Conservation (phyloP, 2,888 invertebrate genomes). For the Eilema griseolum region DNA sequence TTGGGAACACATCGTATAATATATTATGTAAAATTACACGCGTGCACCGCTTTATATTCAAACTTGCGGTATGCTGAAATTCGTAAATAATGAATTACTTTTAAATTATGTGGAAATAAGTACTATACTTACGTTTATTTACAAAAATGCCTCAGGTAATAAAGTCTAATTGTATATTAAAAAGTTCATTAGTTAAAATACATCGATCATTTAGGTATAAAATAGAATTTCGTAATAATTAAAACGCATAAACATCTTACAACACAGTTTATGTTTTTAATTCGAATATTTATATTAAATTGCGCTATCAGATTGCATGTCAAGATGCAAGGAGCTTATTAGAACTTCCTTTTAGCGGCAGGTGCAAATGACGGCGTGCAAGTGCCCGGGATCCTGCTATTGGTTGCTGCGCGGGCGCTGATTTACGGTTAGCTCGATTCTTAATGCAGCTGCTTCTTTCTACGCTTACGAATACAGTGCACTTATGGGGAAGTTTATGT, state of each 20-base stretch:
- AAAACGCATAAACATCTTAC: background rate
- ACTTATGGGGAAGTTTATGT: conserved; percentile 71
- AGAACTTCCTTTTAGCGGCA: conserved; percentile 77
- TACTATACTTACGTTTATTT: background rate
- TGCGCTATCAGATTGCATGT: conserved; percentile 41
- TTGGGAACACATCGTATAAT: conserved; percentile 1
- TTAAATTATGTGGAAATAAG: background rate
- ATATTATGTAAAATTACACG: background rate
- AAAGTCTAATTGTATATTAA: background rate
- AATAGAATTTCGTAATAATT: background rate
- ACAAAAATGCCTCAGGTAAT: background rate
- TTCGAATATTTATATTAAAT: conserved; percentile 21
- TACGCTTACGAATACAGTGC: conserved; percentile 53
- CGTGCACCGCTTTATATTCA: background rate
- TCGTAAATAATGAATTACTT: background rate
- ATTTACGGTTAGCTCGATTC: conserved; percentile 63
- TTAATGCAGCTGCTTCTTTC: conserved; percentile 71
- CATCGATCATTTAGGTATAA: background rate
- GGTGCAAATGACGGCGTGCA: conserved; percentile 70
- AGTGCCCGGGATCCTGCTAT: conserved; percentile 59
- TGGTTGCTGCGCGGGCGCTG: conserved; percentile 74
- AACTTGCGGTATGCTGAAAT: background rate
- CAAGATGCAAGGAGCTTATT: conserved; percentile 64
- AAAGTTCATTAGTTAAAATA: background rate
- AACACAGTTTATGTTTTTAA: background rate